phyloP scores from a whole-genome alignment of 2,888 invertebrate species.

The Euzophera pinguis region DNA sequence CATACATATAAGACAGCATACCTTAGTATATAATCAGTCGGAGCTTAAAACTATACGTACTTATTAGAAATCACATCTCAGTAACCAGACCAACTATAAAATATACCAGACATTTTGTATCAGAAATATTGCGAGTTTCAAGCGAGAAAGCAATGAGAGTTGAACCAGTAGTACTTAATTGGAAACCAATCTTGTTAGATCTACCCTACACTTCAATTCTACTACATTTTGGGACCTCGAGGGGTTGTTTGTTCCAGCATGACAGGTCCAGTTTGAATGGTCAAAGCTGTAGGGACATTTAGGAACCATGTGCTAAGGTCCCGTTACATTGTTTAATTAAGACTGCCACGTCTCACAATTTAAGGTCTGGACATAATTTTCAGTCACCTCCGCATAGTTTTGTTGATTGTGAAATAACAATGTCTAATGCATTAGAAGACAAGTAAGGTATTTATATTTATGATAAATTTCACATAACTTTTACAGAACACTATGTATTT shows the following conservation, averaged over 20 bases:
- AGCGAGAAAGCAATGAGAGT: slow-evolving; percentile 23
- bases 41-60: too few species aligned
- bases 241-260: slow-evolving; percentile 28
- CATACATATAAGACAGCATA: too few species aligned
- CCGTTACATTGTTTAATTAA: slow-evolving; percentile 57
- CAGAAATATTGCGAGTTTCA: too few species aligned
- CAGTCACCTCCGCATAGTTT: slow-evolving; percentile 19
- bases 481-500: too few species aligned
- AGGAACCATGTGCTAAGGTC: slow-evolving; percentile 29
- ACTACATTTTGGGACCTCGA: slow-evolving; percentile 37
- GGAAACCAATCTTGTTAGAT: slow-evolving; percentile 51
- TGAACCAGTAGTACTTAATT: slow-evolving; percentile 15
- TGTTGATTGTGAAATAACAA: slow-evolving; percentile 2
- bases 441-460: not conserved
- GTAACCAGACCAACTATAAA: too few species aligned
- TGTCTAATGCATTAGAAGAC: not conserved
- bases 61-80: too few species aligned
- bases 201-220: slow-evolving; percentile 47
- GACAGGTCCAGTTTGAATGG: slow-evolving; percentile 40
- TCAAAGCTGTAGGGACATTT: slow-evolving; percentile 30
- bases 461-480: too few species aligned
- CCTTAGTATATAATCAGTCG: too few species aligned
- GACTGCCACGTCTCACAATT: slow-evolving; percentile 44
- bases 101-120: too few species aligned
- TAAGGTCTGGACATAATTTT: slow-evolving; percentile 22